These are phyloP conservation scores for Centropyge bicolor DNA, from an alignment of 2,797 vertebrate genomes.

Conservation along the genomic window DNA sequence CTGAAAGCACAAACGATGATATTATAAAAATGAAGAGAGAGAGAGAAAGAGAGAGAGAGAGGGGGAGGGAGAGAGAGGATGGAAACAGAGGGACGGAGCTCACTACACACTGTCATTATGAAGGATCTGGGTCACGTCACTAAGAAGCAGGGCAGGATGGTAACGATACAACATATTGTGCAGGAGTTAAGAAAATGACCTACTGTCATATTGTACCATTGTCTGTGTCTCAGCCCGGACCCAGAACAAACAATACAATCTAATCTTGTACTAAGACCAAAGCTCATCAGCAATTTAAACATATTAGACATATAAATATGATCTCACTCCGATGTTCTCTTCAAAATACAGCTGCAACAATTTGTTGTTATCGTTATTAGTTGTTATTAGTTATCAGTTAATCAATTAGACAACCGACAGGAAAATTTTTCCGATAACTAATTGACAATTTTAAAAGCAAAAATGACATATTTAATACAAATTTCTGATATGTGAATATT, in stretches of 20 bases:
- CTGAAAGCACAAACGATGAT: conserved; percentile 46
- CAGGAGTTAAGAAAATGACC: conserved; percentile 40
- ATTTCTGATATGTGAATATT: background rate
- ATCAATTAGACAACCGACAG: background rate
- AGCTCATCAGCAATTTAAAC: background rate
- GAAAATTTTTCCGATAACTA: background rate
- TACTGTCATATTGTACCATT: conserved; percentile 5
- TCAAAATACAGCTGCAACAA: background rate
- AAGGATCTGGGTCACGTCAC: conserved; percentile 76
- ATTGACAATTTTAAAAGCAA: no score
- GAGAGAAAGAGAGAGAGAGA: no score
- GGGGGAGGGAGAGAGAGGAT: conserved; percentile 20
- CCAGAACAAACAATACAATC: background rate
- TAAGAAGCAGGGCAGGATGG: conserved; percentile 53
- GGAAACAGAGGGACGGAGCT: conserved; percentile 33
- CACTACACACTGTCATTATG: conserved; percentile 49
- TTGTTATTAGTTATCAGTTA: background rate
- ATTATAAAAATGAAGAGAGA: conserved; percentile 48
- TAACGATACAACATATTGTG: conserved; percentile 44
- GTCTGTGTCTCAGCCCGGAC: background rate
- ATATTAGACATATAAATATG: background rate
- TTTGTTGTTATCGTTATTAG: no score
- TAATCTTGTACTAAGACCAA: background rate
- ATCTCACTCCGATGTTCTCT: background rate
- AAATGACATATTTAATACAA: no score